Evolutionary conservation across 2,113 vertebrate genomes (phyloP), one percentile per base, ranked within the genome.

Genomic region (Pleuronectes platessa): DNA sequence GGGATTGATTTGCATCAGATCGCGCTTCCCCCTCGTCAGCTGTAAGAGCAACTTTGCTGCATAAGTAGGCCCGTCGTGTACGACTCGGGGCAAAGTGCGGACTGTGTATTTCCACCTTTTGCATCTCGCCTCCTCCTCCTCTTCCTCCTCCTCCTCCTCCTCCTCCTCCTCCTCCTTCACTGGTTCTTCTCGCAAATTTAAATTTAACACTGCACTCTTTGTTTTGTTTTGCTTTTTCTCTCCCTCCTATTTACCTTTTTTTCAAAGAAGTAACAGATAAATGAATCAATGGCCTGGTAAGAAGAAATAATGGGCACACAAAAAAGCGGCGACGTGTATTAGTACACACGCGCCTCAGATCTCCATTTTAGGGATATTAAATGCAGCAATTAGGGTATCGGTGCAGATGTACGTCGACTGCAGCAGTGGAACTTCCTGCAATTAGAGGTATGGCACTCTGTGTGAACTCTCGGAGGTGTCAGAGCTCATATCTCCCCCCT

Each of bases 401-500:
- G 81, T 77, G 81, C 76, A 84, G 84, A 86, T 81, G 84, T 78
- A 87, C 85, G 81, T 79, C 53, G 72, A 84, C 79, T 88, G 75
- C 78, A 81, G 59, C 69, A 70, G 82, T 87, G 85, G 86, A 92
- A 93, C 93, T 90, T 93, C 88, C 89, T 77, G 88, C 91, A 94
- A 94, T 94, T 93, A 93, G 80, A 89, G 88, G 85, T 85, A 84
- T 85, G 86, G 93, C 79, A 95, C 94, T 95, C 91, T 78, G 74
- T 88, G 87, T 95, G 94, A 95, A 95, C 94, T 93, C 92, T 78
- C 83, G 23, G 80, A 92, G 88, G 92, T 95, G 94, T 95, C 94
- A 93, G 86, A 79, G 85, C 90, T 92, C 92, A 94, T 95, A 89
- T 92, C 90, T 92, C 87, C 86, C 88, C 82, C 71, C 82, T 92